Evolutionary conservation across 2,797 vertebrate genomes (phyloP).

Genomic region (Helicolenus hilgendorfi): DNA sequence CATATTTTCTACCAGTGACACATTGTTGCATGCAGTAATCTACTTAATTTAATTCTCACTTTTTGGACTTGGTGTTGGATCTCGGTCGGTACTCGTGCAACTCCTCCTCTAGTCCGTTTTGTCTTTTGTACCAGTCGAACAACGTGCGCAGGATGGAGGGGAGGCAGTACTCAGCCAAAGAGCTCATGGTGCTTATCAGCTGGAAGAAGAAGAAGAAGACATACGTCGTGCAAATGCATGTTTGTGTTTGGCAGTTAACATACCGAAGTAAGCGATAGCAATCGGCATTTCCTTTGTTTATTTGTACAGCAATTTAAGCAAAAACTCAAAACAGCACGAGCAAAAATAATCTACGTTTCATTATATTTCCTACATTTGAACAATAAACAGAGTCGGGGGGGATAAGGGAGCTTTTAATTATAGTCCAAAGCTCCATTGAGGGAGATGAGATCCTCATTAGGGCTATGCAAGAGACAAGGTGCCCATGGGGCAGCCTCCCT

Average conservation of each 20-base stretch:
- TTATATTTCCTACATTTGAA: constrained; percentile 10
- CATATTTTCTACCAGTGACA: not conserved
- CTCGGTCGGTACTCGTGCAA: constrained; percentile 96
- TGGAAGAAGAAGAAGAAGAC: constrained; percentile 72
- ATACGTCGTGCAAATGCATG: constrained; percentile 49
- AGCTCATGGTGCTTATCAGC: constrained; percentile 99
- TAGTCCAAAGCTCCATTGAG: not conserved
- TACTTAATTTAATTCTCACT: constrained; percentile 82
- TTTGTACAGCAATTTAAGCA: constrained; percentile 43
- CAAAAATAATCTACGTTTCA: not conserved
- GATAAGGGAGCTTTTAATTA: not conserved
- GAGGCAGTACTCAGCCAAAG: constrained; percentile 97
- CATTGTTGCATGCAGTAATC: not conserved
- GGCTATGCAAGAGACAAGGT: constrained; percentile 48
- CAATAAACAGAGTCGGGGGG: not conserved
- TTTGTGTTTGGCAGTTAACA: constrained; percentile 60
- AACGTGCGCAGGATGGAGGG: constrained; percentile 97
- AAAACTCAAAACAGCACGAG: not conserved
- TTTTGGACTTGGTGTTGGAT: constrained; percentile 98
- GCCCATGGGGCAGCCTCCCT: constrained; percentile 64
- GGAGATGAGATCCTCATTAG: constrained; percentile 4
- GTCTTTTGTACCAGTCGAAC: constrained; percentile 99
- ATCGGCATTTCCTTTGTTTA: constrained; percentile 77
- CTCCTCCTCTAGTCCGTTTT: constrained; percentile 98
- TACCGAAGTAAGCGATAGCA: constrained; percentile 56